These are phyloP conservation scores for Oreohelix idahoensis DNA, from an alignment of 1,140 invertebrate species.

Conservation along the genomic window DNA sequence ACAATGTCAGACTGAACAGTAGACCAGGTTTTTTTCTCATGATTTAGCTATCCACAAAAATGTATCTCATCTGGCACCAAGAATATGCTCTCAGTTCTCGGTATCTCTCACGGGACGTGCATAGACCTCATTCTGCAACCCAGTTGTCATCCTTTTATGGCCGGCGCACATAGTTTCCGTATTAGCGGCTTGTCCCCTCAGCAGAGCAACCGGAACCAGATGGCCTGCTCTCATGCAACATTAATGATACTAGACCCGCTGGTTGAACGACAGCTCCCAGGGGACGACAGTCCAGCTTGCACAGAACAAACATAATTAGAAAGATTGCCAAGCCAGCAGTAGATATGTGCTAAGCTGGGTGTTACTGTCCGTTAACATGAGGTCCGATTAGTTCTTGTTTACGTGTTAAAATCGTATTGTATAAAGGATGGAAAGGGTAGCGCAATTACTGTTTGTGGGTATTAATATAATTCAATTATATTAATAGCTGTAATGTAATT, in stretches of 20 bases:
- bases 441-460: too few relatives aligned
- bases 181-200: background rate
- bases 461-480: too few relatives aligned
- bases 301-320: conserved; percentile 27
- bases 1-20: too few relatives aligned
- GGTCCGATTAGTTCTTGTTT: too few relatives aligned
- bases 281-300: background rate
- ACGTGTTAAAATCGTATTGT: too few relatives aligned
- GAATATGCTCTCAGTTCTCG: background rate
- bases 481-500: too few relatives aligned
- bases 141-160: background rate
- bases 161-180: background rate
- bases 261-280: background rate
- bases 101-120: background rate
- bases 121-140: background rate
- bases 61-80: background rate
- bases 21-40: too few relatives aligned
- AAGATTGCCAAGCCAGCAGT: conserved; percentile 17
- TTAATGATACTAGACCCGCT: conserved; percentile 27
- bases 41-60: background rate
- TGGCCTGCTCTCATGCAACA: conserved; percentile 25
- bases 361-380: background rate
- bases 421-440: too few relatives aligned
- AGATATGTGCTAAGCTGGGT: background rate
- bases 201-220: background rate